phyloP scores from a whole-genome alignment of 2,797 vertebrate species.

The Vireo griseus region DNA sequence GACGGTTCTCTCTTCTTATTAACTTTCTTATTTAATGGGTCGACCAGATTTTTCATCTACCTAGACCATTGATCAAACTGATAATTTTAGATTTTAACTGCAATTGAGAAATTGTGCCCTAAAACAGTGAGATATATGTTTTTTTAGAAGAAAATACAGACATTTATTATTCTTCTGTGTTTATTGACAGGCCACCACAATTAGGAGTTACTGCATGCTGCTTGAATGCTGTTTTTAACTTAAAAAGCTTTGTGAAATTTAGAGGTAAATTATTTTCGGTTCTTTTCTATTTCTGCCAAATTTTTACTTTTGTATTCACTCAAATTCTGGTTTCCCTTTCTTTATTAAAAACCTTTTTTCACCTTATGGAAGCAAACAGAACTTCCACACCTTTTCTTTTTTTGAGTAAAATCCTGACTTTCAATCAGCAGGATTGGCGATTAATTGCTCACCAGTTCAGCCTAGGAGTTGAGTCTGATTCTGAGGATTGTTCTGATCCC shows the following conservation, averaged over 20 bases:
- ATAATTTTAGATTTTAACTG: constrained; percentile 29
- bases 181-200: background rate
- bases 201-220: background rate
- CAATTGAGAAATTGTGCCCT: background rate
- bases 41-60: constrained; percentile 51
- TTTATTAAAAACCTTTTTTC: background rate
- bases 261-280: background rate
- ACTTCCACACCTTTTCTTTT: background rate
- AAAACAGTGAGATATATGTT: background rate
- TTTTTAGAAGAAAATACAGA: background rate
- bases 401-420: background rate
- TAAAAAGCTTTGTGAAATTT: background rate
- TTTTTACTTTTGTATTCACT: background rate
- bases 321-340: background rate
- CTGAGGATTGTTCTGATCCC: background rate
- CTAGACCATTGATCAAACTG: constrained; percentile 50
- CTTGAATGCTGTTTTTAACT: background rate
- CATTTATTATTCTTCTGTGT: background rate
- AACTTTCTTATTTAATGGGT: constrained; percentile 61
- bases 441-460: background rate
- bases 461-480: background rate
- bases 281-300: background rate
- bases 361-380: background rate
- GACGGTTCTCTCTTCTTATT: constrained; percentile 58
- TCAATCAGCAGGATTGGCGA: background rate